These are phyloP conservation scores for Sphaerophoria rueppellii DNA, from an alignment of 2,888 invertebrate genomes.

Conservation along the genomic window DNA sequence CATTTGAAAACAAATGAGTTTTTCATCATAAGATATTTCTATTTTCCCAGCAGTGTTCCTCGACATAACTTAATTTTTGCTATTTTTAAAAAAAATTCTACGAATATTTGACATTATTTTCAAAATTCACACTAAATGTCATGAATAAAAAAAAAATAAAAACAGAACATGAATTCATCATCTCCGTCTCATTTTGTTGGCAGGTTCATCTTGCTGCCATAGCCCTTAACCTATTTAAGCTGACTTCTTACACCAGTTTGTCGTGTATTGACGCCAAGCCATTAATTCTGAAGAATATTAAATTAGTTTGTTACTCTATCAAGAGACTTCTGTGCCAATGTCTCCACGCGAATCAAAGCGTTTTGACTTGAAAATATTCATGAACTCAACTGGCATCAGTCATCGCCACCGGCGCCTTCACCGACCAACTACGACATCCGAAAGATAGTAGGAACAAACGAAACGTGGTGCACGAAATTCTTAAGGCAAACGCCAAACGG, in stretches of 20 bases:
- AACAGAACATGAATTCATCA: not conserved
- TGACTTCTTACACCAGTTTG: slow-evolving; percentile 20
- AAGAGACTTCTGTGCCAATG: slow-evolving; percentile 55
- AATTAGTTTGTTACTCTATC: slow-evolving; percentile 70
- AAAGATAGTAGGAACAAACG: too few relatives aligned
- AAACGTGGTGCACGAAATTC: slow-evolving; percentile 10
- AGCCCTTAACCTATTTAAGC: slow-evolving; percentile 10
- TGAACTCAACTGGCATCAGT: not conserved
- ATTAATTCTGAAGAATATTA: slow-evolving; percentile 72
- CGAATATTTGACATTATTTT: too few relatives aligned
- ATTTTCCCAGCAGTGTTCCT: too few relatives aligned
- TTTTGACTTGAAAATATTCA: slow-evolving; percentile 21
- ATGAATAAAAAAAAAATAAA: not conserved
- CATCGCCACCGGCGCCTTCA: too few relatives aligned
- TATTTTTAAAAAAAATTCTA: too few relatives aligned
- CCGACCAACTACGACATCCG: too few relatives aligned
- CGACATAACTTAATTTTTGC: too few relatives aligned
- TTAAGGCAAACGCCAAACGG: slow-evolving; percentile 62
- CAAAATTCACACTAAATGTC: too few relatives aligned
- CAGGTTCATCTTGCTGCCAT: not conserved
- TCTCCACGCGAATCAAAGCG: slow-evolving; percentile 44
- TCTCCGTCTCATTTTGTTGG: not conserved
- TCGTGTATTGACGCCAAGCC: slow-evolving; percentile 65
- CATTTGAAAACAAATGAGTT: too few relatives aligned
- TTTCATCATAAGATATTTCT: too few relatives aligned